These are phyloP conservation scores for Gavialis gangeticus DNA, from an alignment of 2,113 vertebrate genomes.

Conservation along the genomic window DNA sequence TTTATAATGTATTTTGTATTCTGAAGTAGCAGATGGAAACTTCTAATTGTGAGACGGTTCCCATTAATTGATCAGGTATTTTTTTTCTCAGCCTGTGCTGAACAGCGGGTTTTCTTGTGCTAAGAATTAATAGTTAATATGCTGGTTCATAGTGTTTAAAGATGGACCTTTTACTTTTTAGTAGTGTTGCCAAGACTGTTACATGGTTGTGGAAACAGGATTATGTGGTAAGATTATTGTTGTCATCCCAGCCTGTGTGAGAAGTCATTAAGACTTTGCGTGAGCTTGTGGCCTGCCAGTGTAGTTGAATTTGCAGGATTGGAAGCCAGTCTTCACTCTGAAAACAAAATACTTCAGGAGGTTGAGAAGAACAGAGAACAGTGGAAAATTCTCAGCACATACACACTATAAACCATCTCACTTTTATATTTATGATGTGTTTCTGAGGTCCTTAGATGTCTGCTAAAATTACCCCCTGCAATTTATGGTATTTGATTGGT, in stretches of 20 bases:
- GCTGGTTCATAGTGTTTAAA: background rate
- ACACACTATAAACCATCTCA: background rate
- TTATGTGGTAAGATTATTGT: fast-evolving
- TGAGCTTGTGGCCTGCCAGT: background rate
- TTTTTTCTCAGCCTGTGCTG: background rate
- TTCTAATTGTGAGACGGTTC: background rate
- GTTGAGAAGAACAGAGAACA: background rate
- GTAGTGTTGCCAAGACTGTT: fast-evolving
- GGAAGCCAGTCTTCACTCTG: background rate
- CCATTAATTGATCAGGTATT: background rate
- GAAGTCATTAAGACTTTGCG: fast-evolving
- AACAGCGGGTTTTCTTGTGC: background rate
- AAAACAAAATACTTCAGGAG: background rate
- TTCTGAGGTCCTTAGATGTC: background rate
- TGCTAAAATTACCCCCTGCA: background rate
- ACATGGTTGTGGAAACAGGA: background rate
- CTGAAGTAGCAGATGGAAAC: background rate
- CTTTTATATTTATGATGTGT: background rate
- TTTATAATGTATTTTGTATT: background rate
- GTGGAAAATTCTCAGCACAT: background rate
- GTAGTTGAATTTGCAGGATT: background rate
- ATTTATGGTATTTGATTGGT: background rate
- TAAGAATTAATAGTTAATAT: background rate
- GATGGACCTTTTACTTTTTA: background rate
- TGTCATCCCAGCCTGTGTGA: background rate